phyloP scores from a whole-genome alignment of 2,888 invertebrate genomes.

The Phymatocera aterrima region DNA sequence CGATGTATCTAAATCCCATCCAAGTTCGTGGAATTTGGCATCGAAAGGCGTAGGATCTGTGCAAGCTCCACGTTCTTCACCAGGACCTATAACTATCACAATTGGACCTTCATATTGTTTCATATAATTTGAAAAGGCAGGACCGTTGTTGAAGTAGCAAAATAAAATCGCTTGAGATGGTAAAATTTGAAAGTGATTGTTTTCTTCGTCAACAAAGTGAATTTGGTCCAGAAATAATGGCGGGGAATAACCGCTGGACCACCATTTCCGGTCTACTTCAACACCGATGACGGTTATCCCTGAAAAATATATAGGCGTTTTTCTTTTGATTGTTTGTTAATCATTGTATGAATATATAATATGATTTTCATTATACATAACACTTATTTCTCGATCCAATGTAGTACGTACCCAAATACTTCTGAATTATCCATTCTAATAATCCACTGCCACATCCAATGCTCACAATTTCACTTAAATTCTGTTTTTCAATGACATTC shows the following conservation, averaged over 20 bases:
- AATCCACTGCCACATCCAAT: conserved; percentile 89
- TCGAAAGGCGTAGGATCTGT: conserved; percentile 85
- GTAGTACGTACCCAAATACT: conserved; percentile 81
- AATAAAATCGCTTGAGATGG: conserved; percentile 82
- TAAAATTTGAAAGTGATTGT: conserved; percentile 70
- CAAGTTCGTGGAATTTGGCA: conserved; percentile 73
- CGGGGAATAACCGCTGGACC: conserved; percentile 86
- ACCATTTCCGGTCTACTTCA: conserved; percentile 89
- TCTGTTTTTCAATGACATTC: conserved; percentile 72
- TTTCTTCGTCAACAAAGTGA: conserved; percentile 68
- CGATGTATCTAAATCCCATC: conserved; percentile 78
- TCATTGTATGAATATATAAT: background rate
- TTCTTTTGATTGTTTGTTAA: conserved; percentile 32
- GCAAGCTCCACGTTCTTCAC: conserved; percentile 79
- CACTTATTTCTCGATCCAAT: too few species aligned
- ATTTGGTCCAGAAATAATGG: conserved; percentile 78
- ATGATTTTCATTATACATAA: background rate
- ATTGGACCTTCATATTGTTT: conserved; percentile 80
- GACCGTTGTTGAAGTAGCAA: conserved; percentile 87
- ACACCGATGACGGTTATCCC: conserved; percentile 81
- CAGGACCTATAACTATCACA: conserved; percentile 86
- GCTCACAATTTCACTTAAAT: conserved; percentile 79
- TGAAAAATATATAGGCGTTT: conserved; percentile 66
- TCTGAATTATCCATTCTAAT: conserved; percentile 86
- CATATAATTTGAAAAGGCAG: conserved; percentile 83